These are phyloP conservation scores for Rhizoglyphus robini DNA, from an alignment of 1,140 invertebrate species.

Conservation along the genomic window DNA sequence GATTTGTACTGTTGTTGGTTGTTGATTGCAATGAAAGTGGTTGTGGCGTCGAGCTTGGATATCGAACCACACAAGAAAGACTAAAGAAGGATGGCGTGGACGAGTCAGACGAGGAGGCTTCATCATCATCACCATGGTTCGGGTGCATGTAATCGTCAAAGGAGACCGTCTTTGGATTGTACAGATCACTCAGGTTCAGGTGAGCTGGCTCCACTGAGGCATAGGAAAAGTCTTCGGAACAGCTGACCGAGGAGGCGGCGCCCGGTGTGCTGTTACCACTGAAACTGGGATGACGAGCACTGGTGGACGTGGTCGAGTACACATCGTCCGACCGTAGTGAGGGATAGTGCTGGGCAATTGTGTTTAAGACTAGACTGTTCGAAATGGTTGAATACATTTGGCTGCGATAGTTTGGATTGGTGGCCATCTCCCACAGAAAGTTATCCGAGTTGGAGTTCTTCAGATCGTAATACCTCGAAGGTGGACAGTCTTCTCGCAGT, in stretches of 20 bases:
- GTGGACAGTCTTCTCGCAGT: too few species aligned
- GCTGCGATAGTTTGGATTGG: too few species aligned
- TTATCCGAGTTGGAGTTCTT: too few species aligned
- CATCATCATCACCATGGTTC: too few species aligned
- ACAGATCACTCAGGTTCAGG: neutral
- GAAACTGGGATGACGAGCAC: too few species aligned
- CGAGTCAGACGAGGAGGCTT: neutral
- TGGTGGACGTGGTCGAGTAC: too few species aligned
- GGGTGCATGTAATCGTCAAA: neutral
- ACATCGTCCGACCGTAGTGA: neutral
- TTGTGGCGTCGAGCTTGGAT: too few species aligned
- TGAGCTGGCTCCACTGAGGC: too few species aligned
- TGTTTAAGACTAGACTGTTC: neutral
- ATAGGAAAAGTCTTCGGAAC: slow-evolving; percentile 11
- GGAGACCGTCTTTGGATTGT: neutral
- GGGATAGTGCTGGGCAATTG: neutral
- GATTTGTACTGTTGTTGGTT: too few species aligned
- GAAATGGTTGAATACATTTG: neutral
- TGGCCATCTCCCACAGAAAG: too few species aligned
- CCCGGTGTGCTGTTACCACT: slow-evolving; percentile 4
- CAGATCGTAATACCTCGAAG: too few species aligned
- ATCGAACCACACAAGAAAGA: neutral
- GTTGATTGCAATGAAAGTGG: too few species aligned
- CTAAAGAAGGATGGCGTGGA: slow-evolving; percentile 13
- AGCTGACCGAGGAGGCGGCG: neutral